Conservation (phyloP, 2,797 vertebrate genomes). For the Malacoctenus gilli region DNA sequence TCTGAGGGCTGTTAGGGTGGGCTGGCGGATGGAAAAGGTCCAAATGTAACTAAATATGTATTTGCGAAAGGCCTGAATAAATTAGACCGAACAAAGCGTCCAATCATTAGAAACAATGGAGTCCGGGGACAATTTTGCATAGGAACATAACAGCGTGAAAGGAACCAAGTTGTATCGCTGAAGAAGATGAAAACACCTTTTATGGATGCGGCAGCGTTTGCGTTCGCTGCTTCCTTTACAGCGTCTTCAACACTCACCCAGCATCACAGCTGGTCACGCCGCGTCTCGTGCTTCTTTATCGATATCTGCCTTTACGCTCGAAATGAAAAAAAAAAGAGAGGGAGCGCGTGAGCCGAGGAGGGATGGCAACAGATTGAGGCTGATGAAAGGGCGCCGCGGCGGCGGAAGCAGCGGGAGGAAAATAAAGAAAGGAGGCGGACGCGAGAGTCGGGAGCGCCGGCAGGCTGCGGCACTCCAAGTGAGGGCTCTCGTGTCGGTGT, state of each 20-base stretch:
- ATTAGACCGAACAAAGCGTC: conserved; percentile 27
- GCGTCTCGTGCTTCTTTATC: conserved; percentile 10
- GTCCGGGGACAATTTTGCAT: conserved; percentile 2
- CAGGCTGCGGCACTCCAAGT: conserved; percentile 21
- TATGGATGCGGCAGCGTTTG: not conserved
- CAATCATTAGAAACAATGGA: conserved; percentile 22
- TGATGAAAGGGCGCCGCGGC: conserved; percentile 42
- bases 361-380: conserved; percentile 38
- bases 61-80: conserved; percentile 30
- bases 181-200: conserved; percentile 1
- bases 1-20: conserved; percentile 17
- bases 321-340: conserved; percentile 9
- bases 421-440: conserved; percentile 30
- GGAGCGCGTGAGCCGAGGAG: conserved; percentile 14
- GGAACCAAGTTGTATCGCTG: not conserved
- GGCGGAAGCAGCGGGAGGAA: conserved; percentile 31
- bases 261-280: conserved; percentile 2
- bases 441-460: conserved; percentile 25
- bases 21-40: conserved; percentile 24
- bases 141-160: conserved; percentile 7
- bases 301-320: conserved; percentile 10
- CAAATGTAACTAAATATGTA: conserved; percentile 29
- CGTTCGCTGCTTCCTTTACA: conserved; percentile 4
- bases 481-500: conserved; percentile 41
- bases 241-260: conserved; percentile 2